Base-by-base conservation (phyloP, 2,888 invertebrate species). In the Pediacus dermestoides region DNA sequence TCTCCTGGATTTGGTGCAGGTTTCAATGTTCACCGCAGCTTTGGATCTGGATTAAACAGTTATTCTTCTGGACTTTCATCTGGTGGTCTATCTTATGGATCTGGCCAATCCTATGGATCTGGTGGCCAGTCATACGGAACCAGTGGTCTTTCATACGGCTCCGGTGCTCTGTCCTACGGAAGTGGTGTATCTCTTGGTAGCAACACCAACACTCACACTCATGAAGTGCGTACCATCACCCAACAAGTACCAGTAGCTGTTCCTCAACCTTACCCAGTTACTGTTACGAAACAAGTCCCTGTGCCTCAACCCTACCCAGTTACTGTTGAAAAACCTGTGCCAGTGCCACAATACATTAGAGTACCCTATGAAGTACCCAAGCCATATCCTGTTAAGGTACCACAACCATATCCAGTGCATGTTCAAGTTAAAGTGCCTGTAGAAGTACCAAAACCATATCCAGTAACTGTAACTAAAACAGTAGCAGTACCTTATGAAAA, bases 241-340 rank as follows among this genome's bases (percentile, higher is more conserved):
- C 49, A 57, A 43, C 50, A 54, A 33, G 54, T 60, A 9, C 43
- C 56, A 32, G 61, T 65, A n/a, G 46, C 55, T 14, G 63, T 66
- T 33, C 59, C 65, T 12, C 58, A 64, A 44, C 64, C 65, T 3
- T 61, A 63, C 44, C 60, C 63, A 30, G 64, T 67, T 9, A 44
- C 48, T 22, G 55, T 62, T 4, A 54, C 53, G 18, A 60, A 54
- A 44, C 54, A 52, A 6, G 59, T 64, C 3, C 52, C 53, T 18
- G 60, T 64, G 15, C 60, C 64, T 10, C 59, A 64, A 42, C 64
- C 64, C 23, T 58, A 63, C 46, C 55, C 61, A 7, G 62, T 63
- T 2, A 46, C 40, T 13, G 58, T 61, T 8, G 42, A 52, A 26
- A 56, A 40, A 37, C 53, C 55, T n/a, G 48, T 57, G 12, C 53